Conservation (phyloP, 2,113 vertebrate species). For the human (Homo sapiens) region DNA sequence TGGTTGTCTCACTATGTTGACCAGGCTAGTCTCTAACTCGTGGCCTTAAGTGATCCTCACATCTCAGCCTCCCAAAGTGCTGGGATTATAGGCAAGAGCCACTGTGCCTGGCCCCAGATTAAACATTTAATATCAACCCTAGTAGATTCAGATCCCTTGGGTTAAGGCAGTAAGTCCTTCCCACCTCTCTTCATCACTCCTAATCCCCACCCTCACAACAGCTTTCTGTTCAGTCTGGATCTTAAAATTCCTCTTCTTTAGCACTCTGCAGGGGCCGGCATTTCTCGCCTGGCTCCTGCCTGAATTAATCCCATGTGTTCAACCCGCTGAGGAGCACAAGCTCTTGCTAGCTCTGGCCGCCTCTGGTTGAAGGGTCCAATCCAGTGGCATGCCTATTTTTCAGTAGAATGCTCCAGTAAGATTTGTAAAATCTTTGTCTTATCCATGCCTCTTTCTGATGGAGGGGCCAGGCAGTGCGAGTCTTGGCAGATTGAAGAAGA, state of each 20-base stretch:
- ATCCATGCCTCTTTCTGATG: background rate
- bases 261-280: background rate
- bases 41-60: too few relatives aligned
- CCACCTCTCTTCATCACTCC: background rate
- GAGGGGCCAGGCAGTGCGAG: background rate
- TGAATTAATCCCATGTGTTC: constrained; percentile 51
- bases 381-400: background rate
- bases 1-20: too few relatives aligned
- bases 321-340: background rate
- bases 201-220: background rate
- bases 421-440: background rate
- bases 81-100: too few relatives aligned
- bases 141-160: background rate
- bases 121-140: background rate
- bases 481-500: background rate
- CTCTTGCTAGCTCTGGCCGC: background rate
- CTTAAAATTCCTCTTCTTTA: constrained; percentile 9
- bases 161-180: background rate
- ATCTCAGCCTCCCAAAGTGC: too few relatives aligned
- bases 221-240: background rate
- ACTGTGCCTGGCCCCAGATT: background rate
- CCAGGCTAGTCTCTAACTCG: too few relatives aligned
- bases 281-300: constrained; percentile 32
- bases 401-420: constrained; percentile 20
- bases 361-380: background rate